Conservation (phyloP, 2,797 vertebrate species). For the Picus viridis region DNA sequence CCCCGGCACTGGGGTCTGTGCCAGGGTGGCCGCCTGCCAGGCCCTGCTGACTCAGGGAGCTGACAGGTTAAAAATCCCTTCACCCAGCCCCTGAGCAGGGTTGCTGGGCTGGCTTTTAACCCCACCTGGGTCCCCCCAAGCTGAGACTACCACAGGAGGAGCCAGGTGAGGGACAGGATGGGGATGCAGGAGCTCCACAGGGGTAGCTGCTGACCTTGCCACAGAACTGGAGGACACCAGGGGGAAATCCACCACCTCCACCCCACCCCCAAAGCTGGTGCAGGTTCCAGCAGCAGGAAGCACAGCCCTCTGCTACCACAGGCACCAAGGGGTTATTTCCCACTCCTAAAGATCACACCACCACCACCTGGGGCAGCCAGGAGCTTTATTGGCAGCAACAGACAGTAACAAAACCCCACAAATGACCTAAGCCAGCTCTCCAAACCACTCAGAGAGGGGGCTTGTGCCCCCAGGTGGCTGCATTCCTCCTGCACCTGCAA, state of each 20-base stretch:
- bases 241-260: neutral
- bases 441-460: rapidly evolving
- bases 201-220: rapidly evolving
- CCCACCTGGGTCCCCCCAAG: neutral
- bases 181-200: neutral
- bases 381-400: constrained; percentile 1
- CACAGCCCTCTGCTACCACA: neutral
- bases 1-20: neutral
- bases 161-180: neutral
- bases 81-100: rapidly evolving
- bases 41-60: neutral
- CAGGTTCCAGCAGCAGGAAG: neutral
- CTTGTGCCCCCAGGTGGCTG: neutral
- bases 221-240: rapidly evolving
- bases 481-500: neutral
- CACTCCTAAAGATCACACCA: neutral
- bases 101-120: neutral
- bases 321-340: neutral
- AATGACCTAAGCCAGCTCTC: neutral
- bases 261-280: rapidly evolving
- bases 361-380: rapidly evolving
- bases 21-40: neutral
- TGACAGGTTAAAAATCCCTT: constrained; percentile 41
- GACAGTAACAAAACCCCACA: neutral
- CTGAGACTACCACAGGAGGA: rapidly evolving